Conservation (phyloP, 2,113 vertebrate genomes). For the Jaculus jaculus region DNA sequence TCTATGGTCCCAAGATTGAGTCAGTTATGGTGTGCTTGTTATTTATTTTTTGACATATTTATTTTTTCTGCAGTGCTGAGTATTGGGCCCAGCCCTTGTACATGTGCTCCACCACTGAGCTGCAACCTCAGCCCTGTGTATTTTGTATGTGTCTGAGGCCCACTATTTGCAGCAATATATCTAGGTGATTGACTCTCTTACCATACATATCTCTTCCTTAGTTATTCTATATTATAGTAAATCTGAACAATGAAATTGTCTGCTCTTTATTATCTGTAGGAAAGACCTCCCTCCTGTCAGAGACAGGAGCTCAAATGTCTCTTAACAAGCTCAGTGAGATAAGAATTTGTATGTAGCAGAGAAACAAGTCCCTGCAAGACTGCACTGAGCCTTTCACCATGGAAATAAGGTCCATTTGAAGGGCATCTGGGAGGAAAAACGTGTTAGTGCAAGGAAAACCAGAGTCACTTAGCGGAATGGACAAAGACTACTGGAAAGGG, state of each 20-base stretch:
- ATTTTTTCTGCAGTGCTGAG: not conserved
- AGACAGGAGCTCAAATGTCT: conserved; percentile 31
- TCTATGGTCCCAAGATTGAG: not conserved
- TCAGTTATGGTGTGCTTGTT: not conserved
- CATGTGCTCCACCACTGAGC: not conserved
- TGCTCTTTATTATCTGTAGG: conserved; percentile 28
- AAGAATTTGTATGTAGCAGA: conserved; percentile 5
- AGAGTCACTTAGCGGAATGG: conserved; percentile 53
- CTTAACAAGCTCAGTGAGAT: conserved; percentile 16
- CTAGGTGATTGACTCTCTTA: not conserved
- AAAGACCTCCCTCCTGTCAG: not conserved
- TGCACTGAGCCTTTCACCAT: not conserved
- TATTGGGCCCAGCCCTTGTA: not conserved
- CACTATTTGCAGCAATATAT: not conserved
- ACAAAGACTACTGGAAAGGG: not conserved
- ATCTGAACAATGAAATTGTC: conserved; percentile 13
- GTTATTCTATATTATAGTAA: conserved; percentile 36
- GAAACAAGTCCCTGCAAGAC: conserved; percentile 27
- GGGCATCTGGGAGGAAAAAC: conserved; percentile 27
- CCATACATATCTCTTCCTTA: not conserved
- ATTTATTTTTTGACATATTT: not conserved
- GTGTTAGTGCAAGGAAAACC: conserved; percentile 51
- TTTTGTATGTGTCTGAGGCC: not conserved
- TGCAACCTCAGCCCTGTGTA: not conserved
- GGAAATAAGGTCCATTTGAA: conserved; percentile 39